phyloP scores from a whole-genome alignment of 2,113 vertebrate species.

The Amazona vittata region DNA sequence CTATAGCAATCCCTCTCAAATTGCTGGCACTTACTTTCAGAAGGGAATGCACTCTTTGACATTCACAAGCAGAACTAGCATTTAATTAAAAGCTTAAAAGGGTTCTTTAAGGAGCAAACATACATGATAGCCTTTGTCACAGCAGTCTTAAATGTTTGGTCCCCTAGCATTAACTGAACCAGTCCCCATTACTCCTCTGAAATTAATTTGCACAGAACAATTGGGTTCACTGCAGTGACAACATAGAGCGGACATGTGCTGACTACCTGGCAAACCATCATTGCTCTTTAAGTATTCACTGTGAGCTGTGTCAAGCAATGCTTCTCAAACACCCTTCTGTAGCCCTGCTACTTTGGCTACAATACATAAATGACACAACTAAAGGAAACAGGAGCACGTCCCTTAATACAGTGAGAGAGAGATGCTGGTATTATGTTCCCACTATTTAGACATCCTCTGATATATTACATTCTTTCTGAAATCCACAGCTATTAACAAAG shows the following conservation, averaged over 20 bases:
- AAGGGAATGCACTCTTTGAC: not conserved
- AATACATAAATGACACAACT: not conserved
- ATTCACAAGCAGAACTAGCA: not conserved
- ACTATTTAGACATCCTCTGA: not conserved
- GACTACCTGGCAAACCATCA: not conserved
- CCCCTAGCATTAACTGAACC: not conserved
- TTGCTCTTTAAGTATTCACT: not conserved
- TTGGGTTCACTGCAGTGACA: not conserved
- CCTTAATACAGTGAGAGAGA: not conserved
- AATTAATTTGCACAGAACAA: not conserved
- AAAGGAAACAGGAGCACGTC: not conserved
- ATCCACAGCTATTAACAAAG: not conserved
- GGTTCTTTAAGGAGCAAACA: not conserved
- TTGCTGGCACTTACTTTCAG: not conserved
- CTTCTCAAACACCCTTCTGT: not conserved
- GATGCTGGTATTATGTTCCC: not conserved
- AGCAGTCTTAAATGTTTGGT: not conserved
- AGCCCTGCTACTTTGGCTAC: not conserved
- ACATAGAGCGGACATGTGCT: fast-evolving
- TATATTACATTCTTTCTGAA: not conserved
- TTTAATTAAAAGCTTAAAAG: not conserved
- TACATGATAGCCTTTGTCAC: not conserved
- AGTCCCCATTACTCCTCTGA: not conserved
- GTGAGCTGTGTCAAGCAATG: fast-evolving
- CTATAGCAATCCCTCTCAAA: not conserved